Conservation (phyloP, 2,113 vertebrate species). For the Tachysurus vachellii region DNA sequence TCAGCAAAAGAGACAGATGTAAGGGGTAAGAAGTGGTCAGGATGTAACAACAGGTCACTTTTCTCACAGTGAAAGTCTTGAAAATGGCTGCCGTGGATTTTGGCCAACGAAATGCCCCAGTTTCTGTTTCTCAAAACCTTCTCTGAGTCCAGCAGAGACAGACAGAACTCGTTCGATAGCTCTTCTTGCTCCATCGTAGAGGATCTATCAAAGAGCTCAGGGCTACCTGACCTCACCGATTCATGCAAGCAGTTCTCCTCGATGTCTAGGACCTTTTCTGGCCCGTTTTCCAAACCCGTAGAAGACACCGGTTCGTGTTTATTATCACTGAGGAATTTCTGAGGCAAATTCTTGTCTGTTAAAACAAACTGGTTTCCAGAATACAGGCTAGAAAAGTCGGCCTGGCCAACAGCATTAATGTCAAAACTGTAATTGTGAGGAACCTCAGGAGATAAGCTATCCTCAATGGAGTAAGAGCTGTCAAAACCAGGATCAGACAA, state of each 20-base stretch:
- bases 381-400: slow-evolving; percentile 90
- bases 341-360: slow-evolving; percentile 91
- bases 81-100: slow-evolving; percentile 81
- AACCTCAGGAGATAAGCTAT: slow-evolving; percentile 90
- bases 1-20: slow-evolving; percentile 82
- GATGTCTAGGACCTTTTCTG: slow-evolving; percentile 43
- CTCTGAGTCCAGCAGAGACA: slow-evolving; percentile 72
- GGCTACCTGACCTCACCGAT: slow-evolving; percentile 72
- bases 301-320: slow-evolving; percentile 83
- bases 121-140: slow-evolving; percentile 76
- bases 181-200: slow-evolving; percentile 70
- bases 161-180: slow-evolving; percentile 67
- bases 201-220: slow-evolving; percentile 84
- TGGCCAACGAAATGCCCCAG: slow-evolving; percentile 73
- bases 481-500: slow-evolving; percentile 88
- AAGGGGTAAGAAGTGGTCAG: slow-evolving; percentile 76
- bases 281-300: slow-evolving; percentile 62
- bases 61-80: slow-evolving; percentile 87
- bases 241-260: slow-evolving; percentile 73
- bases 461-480: slow-evolving; percentile 92
- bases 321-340: slow-evolving; percentile 92
- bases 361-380: slow-evolving; percentile 91
- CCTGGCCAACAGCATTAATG: slow-evolving; percentile 90
- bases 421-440: slow-evolving; percentile 93
- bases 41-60: slow-evolving; percentile 77